Evolutionary conservation across 53 echinoderm and acorn worm species (phyloP), one percentile per base, ranked within the genome.

Genomic region (Luidia sarsii): DNA sequence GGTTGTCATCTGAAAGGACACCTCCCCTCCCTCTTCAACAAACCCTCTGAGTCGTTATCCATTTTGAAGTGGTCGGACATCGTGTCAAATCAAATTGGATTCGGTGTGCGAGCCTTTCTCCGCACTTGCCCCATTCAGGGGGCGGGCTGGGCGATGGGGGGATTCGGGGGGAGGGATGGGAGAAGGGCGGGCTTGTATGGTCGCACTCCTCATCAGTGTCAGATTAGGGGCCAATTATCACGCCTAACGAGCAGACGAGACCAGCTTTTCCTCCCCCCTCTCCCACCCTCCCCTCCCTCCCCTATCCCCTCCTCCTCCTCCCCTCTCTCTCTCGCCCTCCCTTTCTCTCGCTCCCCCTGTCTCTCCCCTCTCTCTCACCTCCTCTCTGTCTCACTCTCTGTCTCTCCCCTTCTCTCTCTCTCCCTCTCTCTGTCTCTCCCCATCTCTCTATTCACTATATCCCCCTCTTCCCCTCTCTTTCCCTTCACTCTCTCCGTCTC

Each of bases 161-260:
- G n/a, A n/a, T n/a, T n/a, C n/a, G n/a, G n/a, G n/a, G n/a, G n/a
- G n/a, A n/a, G n/a, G n/a, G n/a, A n/a, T n/a, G n/a, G n/a, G n/a
- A n/a, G n/a, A n/a, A n/a, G n/a, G n/a, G n/a, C n/a, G n/a, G n/a
- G n/a, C 32, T 22, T 77, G 43, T 2, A 61, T 8, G 0, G 3
- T 60, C 37, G 38, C 72, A 71, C n/a, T n/a, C 13, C 22, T 35
- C 39, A 50, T 66, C 67, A 33, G 46, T 23, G 30, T 10, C 23
- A 3, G 41, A 33, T 60, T 60, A 60, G 45, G 37, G 48, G 60
- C 77, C 61, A 77, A 77, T 77, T 77, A 77, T 55, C 33, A 29
- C 57, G 45, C 43, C 77, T 77, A 77, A 77, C 55, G 77, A 77
- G 77, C 29, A 54, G 55, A 39, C 35, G 50, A 56, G 36, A 55